Evolutionary conservation across 2,113 vertebrate species (phyloP), one percentile per base, ranked within the genome.

Genomic region (Barbus barbus): DNA sequence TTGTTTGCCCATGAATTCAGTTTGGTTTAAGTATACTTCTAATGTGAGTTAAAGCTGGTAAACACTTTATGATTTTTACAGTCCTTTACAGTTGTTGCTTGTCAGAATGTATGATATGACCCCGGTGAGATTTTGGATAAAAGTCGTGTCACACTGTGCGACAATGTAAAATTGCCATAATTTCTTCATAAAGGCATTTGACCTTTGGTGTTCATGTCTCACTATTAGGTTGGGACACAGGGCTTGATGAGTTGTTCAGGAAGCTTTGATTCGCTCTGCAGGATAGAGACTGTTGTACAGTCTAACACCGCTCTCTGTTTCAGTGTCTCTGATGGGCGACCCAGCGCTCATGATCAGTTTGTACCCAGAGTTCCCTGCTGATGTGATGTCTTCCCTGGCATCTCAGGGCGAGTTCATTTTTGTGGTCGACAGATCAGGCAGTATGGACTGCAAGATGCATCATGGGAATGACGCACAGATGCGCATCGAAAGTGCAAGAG

Each of bases 351-450:
- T 97, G 96, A 77, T 97, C 81, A 96, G 93, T 73, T 90, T 97
- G 85, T 96, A 94, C 73, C 96, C 96, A 20, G 89, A 90, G 48
- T 94, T 97, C 84, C 94, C 94, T 22, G 84, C 93, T 82, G 38
- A 78, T 56, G 85, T 92, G 44, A 85, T 78, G 84, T 90, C 92
- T 44, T 91, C 90, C 26, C 28, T 89, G 5, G 28, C 31, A 5
- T 76, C 87, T 0, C 83, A 74, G 80, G 94, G 95, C 60, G 96
- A 97, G 89, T 97, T 97, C 84, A 83, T 65, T 95, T 97, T 88
- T 88, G 84, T 97, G 2, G 24, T 97, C 89, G 96, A 97, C 90
- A 76, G 94, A 86, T 97, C 94, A 51, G 94, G 94, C 80, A 95
- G 94, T 87, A 97, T 97, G 96, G 3, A 0, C 0, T 83, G 33